phyloP scores from a whole-genome alignment of 2,797 vertebrate genomes.

The Glyptemys insculpta region DNA sequence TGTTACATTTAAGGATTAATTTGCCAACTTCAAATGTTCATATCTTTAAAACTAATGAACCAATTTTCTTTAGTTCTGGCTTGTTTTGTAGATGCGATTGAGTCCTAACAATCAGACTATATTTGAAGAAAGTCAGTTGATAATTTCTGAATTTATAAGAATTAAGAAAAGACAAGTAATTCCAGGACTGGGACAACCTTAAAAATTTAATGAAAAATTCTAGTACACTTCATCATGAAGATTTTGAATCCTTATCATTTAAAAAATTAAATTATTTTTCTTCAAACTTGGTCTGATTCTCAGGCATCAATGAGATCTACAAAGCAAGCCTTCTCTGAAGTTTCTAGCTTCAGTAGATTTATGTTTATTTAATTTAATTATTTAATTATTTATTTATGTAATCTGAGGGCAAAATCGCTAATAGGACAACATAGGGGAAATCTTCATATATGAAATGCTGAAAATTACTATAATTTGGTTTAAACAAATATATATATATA shows the following conservation, averaged over 20 bases:
- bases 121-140: background rate
- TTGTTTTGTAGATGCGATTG: background rate
- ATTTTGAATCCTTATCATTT: background rate
- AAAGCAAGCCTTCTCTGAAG: background rate
- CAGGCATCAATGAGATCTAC: background rate
- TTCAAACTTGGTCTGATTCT: background rate
- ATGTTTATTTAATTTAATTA: background rate
- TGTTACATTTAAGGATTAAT: background rate
- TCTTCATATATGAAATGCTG: background rate
- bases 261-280: background rate
- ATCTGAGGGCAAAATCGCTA: background rate
- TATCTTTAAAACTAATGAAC: background rate
- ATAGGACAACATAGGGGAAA: background rate
- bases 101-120: rapidly evolving
- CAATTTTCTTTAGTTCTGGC: background rate
- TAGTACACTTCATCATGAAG: background rate
- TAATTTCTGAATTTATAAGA: background rate
- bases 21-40: background rate
- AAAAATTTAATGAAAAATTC: background rate
- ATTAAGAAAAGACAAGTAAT: background rate
- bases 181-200: background rate
- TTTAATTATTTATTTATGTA: background rate
- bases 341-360: background rate
- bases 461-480: background rate
- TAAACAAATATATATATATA: background rate